These are phyloP conservation scores for Bujurquina vittata DNA, from an alignment of 2,113 vertebrate genomes.

Conservation along the genomic window DNA sequence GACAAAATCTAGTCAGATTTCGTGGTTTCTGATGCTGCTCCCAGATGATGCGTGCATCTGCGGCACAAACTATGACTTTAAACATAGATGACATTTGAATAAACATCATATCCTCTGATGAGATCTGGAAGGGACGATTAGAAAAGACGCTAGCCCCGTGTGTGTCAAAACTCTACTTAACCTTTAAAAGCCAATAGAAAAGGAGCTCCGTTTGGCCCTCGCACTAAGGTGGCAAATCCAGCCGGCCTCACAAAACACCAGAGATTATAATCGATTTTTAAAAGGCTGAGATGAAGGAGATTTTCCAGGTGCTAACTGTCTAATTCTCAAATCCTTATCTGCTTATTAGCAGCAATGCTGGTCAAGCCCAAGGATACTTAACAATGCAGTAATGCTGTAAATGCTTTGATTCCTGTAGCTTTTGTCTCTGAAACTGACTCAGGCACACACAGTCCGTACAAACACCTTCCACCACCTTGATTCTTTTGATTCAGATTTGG, in stretches of 20 bases:
- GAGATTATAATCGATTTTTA: background rate
- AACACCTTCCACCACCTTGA: too few species aligned
- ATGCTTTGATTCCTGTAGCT: background rate
- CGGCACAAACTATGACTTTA: conserved; percentile 2
- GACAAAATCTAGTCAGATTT: background rate
- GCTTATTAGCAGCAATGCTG: background rate
- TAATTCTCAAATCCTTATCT: background rate
- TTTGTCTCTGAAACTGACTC: background rate
- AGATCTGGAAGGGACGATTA: conserved; percentile 12
- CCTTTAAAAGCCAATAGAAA: background rate
- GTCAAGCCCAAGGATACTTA: background rate
- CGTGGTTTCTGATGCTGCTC: background rate
- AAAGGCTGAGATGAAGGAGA: background rate
- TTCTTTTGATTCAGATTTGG: too few species aligned
- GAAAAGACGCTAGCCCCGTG: background rate
- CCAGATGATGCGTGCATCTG: background rate
- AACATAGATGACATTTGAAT: conserved; percentile 19
- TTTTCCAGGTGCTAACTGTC: background rate
- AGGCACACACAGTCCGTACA: background rate
- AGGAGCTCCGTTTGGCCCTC: background rate
- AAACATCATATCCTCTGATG: conserved; percentile 14
- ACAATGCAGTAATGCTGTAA: background rate
- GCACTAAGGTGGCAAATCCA: background rate
- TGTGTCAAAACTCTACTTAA: background rate
- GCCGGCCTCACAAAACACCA: background rate